Evolutionary conservation across 2,797 vertebrate species (phyloP).

Genomic region (Rhinatrema bivittatum): DNA sequence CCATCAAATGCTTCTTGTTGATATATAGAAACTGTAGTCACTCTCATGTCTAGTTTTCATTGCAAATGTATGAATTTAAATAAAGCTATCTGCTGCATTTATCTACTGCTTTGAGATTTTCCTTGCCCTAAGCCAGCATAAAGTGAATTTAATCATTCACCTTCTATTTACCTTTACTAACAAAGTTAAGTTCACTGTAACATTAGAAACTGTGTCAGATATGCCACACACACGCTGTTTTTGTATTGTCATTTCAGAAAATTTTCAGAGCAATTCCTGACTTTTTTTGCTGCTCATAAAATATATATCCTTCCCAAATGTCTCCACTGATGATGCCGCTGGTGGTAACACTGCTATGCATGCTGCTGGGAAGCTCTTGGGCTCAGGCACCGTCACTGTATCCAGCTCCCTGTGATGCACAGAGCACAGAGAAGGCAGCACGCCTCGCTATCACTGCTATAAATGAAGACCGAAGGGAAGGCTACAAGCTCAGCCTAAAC

Average conservation of each 20-base stretch:
- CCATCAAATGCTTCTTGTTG: too few species aligned
- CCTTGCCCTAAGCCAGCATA: constrained; percentile 31
- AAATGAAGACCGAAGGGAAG: constrained; percentile 63
- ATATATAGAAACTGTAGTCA: too few species aligned
- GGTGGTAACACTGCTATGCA: constrained; percentile 35
- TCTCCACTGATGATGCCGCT: constrained; percentile 33
- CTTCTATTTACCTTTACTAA: constrained; percentile 44
- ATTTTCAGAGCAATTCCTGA: constrained; percentile 37
- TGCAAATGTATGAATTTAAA: too few species aligned
- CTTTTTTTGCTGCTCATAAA: constrained; percentile 26
- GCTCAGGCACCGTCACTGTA: constrained; percentile 42
- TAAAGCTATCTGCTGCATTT: too few species aligned
- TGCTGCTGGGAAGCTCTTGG: constrained; percentile 39
- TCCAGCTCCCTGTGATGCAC: constrained; percentile 60
- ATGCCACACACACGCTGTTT: constrained; percentile 34
- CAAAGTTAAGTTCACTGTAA: constrained; percentile 30
- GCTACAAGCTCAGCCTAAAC: constrained; percentile 71
- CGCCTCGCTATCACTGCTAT: constrained; percentile 63
- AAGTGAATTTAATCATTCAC: constrained; percentile 50
- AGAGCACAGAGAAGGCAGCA: constrained; percentile 65
- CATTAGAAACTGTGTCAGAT: constrained; percentile 27
- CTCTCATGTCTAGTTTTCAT: too few species aligned
- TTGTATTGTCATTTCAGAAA: constrained; percentile 20
- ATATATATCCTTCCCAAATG: constrained; percentile 31
- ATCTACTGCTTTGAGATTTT: constrained; percentile 21